These are phyloP conservation scores for Dallia pectoralis DNA, from an alignment of 2,797 vertebrate species.

Conservation along the genomic window DNA sequence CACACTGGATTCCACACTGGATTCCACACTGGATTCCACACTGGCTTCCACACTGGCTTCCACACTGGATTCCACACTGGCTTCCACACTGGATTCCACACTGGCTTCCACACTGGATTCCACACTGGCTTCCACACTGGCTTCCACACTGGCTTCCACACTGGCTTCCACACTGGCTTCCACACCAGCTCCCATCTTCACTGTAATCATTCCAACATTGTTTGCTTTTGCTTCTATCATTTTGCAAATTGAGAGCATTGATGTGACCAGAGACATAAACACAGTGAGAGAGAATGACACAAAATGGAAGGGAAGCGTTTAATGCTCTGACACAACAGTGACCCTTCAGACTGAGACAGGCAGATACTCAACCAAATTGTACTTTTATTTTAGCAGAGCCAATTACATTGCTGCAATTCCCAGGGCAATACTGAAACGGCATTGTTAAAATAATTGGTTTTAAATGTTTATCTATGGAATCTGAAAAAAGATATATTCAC, in stretches of 20 bases:
- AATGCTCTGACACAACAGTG: not conserved
- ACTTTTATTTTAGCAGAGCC: not conserved
- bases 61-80: no score
- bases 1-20: no score
- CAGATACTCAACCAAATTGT: not conserved
- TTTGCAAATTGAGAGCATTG: not conserved
- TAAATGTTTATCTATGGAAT: not conserved
- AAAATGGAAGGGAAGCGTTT: not conserved
- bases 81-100: no score
- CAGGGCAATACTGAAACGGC: not conserved
- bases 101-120: no score
- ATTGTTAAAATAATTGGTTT: not conserved
- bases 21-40: no score
- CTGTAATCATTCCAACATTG: not conserved
- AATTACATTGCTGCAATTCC: not conserved
- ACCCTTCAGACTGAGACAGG: not conserved
- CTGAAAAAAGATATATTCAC: not conserved
- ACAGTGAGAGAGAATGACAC: not conserved
- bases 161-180: no score
- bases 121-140: no score
- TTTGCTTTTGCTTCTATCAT: not conserved
- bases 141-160: no score
- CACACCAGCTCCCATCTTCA: not conserved
- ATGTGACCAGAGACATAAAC: conserved; percentile 1
- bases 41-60: no score